Evolutionary conservation across 2,113 vertebrate species (phyloP).

Genomic region (Callaeas wilsoni): DNA sequence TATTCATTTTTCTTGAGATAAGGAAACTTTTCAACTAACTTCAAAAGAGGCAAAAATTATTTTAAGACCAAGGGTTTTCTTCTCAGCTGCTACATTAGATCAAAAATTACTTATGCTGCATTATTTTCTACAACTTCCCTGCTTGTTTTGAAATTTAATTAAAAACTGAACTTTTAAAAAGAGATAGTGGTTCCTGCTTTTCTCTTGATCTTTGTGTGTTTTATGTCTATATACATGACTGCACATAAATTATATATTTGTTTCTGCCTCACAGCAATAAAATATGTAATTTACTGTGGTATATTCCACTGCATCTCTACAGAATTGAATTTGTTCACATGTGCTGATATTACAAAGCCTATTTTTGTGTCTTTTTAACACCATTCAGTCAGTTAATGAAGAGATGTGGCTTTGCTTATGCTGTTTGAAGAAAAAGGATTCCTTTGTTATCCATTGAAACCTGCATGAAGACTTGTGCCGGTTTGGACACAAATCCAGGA

Average conservation of each 20-base stretch:
- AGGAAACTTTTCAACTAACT: not conserved
- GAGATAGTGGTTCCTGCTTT: not conserved
- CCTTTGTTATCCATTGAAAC: not conserved
- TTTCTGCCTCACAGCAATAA: not conserved
- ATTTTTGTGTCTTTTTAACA: not conserved
- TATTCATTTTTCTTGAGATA: not conserved
- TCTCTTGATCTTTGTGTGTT: not conserved
- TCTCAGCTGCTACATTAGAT: not conserved
- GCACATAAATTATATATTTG: not conserved
- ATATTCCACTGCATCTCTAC: not conserved
- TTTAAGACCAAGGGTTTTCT: not conserved
- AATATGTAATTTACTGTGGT: not conserved
- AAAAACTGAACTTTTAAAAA: not conserved
- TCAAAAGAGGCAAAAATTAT: not conserved
- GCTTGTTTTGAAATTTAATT: conserved; percentile 6
- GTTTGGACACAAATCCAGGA: no score
- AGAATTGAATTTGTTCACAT: not conserved
- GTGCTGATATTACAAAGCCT: not conserved
- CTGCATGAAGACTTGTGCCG: not conserved
- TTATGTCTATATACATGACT: not conserved
- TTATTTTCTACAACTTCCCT: not conserved
- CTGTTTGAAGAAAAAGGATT: not conserved
- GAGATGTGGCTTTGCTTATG: not conserved
- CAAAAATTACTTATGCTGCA: not conserved
- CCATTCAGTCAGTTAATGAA: not conserved